Percentiles rank a stretch among this genome's conserved stretches.
Conservation (phyloP, 2,888 invertebrate genomes). For the Caenorhabditis doughertyi region DNA sequence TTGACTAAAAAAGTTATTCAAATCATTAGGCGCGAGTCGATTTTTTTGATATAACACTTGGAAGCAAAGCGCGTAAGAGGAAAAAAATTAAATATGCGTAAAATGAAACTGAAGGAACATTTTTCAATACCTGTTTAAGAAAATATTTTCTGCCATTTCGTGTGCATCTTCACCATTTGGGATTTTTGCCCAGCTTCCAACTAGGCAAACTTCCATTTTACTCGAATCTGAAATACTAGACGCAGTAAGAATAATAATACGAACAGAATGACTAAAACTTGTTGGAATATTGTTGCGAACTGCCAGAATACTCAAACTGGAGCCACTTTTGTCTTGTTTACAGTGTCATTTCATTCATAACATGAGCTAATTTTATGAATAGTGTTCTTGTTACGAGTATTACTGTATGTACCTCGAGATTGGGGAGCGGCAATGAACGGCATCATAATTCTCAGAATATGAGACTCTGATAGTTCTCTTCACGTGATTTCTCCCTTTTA, state of each 20-base stretch:
- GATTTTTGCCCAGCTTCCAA: conserved; percentile 66
- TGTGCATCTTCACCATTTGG: conserved; percentile 61
- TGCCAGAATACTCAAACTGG: not conserved
- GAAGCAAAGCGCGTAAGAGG: no score
- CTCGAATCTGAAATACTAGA: conserved; percentile 47
- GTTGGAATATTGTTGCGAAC: not conserved
- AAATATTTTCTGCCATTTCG: conserved; percentile 65
- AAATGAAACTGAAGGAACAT: no score
- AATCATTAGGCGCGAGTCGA: no score
- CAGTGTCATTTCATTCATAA: conserved; percentile 26
- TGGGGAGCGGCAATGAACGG: conserved; percentile 53
- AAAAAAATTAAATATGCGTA: no score
- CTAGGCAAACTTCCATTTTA: conserved; percentile 58
- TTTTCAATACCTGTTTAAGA: conserved; percentile 45
- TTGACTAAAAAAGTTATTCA: no score
- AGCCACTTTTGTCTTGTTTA: conserved; percentile 46
- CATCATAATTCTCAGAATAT: conserved; percentile 42
- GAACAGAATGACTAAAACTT: not conserved
- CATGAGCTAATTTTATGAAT: conserved; percentile 27
- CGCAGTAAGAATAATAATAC: no score
- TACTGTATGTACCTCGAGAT: conserved; percentile 18
- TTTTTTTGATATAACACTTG: no score
- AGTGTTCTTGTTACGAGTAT: not conserved
- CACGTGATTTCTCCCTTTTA: conserved; percentile 14
- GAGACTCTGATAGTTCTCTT: conserved; percentile 29